Evolutionary conservation across 2,797 vertebrate genomes (phyloP).

Genomic region (Lepilemur septentrionalis): DNA sequence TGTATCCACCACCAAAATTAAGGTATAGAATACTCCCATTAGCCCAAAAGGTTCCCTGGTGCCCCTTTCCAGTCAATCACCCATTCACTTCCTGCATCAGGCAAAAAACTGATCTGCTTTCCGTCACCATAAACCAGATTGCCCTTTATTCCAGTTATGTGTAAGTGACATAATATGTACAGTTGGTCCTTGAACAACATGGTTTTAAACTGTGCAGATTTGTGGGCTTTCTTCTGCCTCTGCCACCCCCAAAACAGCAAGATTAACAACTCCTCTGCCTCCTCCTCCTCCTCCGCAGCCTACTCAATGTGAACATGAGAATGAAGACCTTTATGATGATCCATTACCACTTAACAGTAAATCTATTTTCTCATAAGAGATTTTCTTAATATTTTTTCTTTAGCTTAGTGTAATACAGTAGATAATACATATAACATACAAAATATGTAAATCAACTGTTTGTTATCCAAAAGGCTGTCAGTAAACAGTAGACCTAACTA

Average conservation of each 20-base stretch:
- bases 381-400: not conserved
- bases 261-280: too few relatives aligned
- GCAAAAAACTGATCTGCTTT: not conserved
- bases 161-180: not conserved
- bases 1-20: not conserved
- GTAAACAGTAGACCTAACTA: not conserved
- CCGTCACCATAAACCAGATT: not conserved
- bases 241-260: not conserved
- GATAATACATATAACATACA: not conserved
- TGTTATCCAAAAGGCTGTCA: not conserved
- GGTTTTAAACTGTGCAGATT: not conserved
- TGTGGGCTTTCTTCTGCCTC: not conserved
- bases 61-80: not conserved
- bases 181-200: not conserved
- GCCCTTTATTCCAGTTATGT: not conserved
- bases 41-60: not conserved
- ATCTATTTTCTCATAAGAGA: not conserved
- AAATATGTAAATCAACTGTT: not conserved
- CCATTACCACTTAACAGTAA: not conserved
- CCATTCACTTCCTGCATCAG: not conserved
- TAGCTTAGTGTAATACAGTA: not conserved
- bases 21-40: not conserved
- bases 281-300: not conserved
- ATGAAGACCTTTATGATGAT: not conserved
- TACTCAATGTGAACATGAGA: not conserved